Base-by-base conservation (phyloP, 2,888 invertebrate genomes). In the Euproctis similis region DNA sequence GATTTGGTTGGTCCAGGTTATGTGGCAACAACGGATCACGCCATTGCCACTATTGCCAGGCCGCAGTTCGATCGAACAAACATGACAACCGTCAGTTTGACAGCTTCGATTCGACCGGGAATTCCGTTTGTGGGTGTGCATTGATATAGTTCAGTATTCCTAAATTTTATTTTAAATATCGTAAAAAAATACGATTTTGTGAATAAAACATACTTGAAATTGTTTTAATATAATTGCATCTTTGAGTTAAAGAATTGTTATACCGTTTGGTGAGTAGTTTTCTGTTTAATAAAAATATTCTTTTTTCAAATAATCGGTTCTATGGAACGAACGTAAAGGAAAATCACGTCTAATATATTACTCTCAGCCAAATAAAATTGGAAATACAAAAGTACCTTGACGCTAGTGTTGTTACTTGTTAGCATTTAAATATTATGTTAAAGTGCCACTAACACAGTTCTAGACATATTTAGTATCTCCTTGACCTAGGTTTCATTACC, bases 41-140 rank as follows among this genome's bases (percentile, higher is more conserved):
- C n/a, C 8, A n/a, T 7, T n/a, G 19, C 2, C 19, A n/a, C n/a
- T 19, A 3, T 19, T 19, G n/a, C 19, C 19, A 19, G 6, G 17
- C 17, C 17, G n/a, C n/a, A 31, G 40, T 48, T 34, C 35, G 34
- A 42, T 39, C 42, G 48, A 53, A 55, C 57, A 53, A 51, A 50
- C 41, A 47, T 61, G 59, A 49, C 59, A 49, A 16, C 4, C 14
- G 14, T 14, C 14, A 14, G 14, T n/a, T 18, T 18, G 18, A 18
- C 18, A 18, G 6, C 8, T 8, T 18, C n/a, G 21, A 11, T 59
- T 42, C 46, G 49, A 42, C 53, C 56, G 49, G 50, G 49, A 53
- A 65, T 71, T 74, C 66, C 66, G 71, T 70, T 73, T 57, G 57
- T 61, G 66, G 66, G 67, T 67, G 70, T 66, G 62, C 55, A n/a